phyloP scores from a whole-genome alignment of 2,888 invertebrate species.

The Xanthostigma xanthostigma region DNA sequence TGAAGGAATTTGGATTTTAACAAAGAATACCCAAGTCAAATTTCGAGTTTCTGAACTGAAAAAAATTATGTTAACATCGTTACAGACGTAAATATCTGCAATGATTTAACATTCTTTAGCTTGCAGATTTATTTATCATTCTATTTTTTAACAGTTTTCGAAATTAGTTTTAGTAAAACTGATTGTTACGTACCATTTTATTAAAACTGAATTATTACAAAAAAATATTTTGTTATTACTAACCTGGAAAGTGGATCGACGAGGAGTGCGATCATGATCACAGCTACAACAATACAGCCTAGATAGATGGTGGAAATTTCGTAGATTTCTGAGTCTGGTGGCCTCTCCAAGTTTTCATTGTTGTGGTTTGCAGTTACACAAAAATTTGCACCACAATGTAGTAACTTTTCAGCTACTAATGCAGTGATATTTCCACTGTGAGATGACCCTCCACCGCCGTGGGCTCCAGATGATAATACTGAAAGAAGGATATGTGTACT shows the following conservation, averaged over 20 bases:
- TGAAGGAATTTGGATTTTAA: too few species aligned
- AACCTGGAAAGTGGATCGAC: conserved; percentile 83
- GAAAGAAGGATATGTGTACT: conserved; percentile 17
- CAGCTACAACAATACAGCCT: conserved; percentile 71
- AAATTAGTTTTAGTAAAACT: too few species aligned
- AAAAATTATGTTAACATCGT: too few species aligned
- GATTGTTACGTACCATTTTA: too few species aligned
- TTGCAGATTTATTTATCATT: too few species aligned
- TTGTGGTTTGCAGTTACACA: conserved; percentile 56
- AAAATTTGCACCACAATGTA: conserved; percentile 66
- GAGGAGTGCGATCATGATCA: conserved; percentile 70
- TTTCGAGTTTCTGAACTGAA: too few species aligned
- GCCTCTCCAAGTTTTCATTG: conserved; percentile 63
- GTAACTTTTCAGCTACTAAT: conserved; percentile 27
- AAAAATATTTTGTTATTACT: conserved; percentile 14
- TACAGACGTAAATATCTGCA: too few species aligned
- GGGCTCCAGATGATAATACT: conserved; percentile 67
- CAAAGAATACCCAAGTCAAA: too few species aligned
- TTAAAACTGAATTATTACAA: not conserved
- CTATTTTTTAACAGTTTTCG: too few species aligned
- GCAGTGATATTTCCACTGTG: conserved; percentile 28
- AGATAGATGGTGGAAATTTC: conserved; percentile 82
- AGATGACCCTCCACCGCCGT: conserved; percentile 34
- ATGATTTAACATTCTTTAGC: too few species aligned
- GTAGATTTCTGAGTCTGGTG: conserved; percentile 73